A percentile compares a stretch with the other conserved stretches of the same genome.
These are phyloP conservation scores for Drosophila formosana DNA, from an alignment of 2,888 invertebrate species.

Conservation along the genomic window DNA sequence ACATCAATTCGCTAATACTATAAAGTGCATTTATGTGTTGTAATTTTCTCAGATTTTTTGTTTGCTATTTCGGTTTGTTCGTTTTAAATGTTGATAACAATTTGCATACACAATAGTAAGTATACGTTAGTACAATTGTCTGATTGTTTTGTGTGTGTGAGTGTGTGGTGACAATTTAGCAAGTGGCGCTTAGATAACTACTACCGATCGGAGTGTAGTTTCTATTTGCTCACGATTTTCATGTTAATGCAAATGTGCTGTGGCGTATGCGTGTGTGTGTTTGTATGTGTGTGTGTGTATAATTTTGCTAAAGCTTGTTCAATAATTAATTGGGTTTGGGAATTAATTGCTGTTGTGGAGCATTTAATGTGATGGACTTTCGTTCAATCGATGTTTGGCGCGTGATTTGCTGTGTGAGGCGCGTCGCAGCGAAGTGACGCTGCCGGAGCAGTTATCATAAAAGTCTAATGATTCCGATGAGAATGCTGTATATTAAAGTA, in stretches of 20 bases:
- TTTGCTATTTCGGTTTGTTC: constrained; percentile 10
- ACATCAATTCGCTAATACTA: constrained; percentile 49
- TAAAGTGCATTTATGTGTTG: constrained; percentile 44
- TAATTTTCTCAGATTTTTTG: constrained; percentile 8
- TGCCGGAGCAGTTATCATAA: constrained; percentile 85
- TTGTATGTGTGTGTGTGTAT: constrained; percentile 17
- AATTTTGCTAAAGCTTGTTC: constrained; percentile 28
- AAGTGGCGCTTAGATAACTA: constrained; percentile 49
- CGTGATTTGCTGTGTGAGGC: constrained; percentile 85
- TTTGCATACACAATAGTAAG: constrained; percentile 31
- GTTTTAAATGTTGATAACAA: constrained; percentile 42
- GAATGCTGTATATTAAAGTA: constrained; percentile 82
- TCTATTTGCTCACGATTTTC: constrained; percentile 19
- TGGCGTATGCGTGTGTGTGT: constrained; percentile 4
- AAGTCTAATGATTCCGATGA: constrained; percentile 86
- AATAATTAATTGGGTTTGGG: constrained; percentile 21
- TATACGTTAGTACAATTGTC: constrained; percentile 28
- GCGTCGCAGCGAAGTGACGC: constrained; percentile 85
- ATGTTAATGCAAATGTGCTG: constrained; percentile 27
- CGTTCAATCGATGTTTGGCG: constrained; percentile 85
- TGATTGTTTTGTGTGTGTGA: constrained; percentile 13
- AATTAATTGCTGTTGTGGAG: constrained; percentile 43
- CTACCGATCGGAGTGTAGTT: constrained; percentile 33
- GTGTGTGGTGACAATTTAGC: constrained; percentile 31
- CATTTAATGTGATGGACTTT: constrained; percentile 84